Base-by-base conservation (phyloP, 2,888 invertebrate genomes). In the Eutolmus rufibarbis region DNA sequence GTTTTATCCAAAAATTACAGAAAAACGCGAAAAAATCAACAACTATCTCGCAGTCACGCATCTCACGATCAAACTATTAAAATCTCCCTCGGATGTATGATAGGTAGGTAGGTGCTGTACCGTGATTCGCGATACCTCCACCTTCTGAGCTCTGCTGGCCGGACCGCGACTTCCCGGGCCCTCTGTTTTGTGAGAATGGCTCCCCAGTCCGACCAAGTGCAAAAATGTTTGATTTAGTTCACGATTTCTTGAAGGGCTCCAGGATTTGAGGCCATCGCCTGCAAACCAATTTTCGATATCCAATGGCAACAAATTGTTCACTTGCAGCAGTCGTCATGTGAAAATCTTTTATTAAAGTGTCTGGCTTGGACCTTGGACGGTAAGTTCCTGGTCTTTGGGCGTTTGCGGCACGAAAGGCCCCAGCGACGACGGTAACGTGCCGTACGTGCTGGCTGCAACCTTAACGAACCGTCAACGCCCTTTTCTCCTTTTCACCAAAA, bases 1-100 rank as follows among this genome's bases (percentile, higher is more conserved):
- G 78, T 16, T 43, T 78, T 66, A 86, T 66, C 86, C 86, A 78
- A 86, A 66, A 86, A 86, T 86, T 79, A 78, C 86, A 87, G 37
- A 79, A 86, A 87, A 84, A 81, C 85, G 76, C 74, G 85, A 79
- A 74, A 66, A 78, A 88, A 86, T 86, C 82, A 86, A 86, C 89
- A 88, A 89, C 88, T 88, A 89, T 88, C 89, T 89, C 88, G 87
- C 88, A 91, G 91, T 92, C 92, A 92, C 92, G 92, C 92, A 92
- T 91, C 91, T 92, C 92, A 92, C 92, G 92, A 92, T 91, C 91
- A 90, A 91, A 91, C 92, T 91, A 92, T 92, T 92, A 92, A 91
- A 90, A 90, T 90, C 91, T 90, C 90, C 89, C 89, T 90, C 89
- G 88, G 89, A 89, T 88, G 89, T 88, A 88, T 87, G 86, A 88